Evolutionary conservation across 2,888 invertebrate genomes (phyloP).

Genomic region (Leptogaster cylindrica): DNA sequence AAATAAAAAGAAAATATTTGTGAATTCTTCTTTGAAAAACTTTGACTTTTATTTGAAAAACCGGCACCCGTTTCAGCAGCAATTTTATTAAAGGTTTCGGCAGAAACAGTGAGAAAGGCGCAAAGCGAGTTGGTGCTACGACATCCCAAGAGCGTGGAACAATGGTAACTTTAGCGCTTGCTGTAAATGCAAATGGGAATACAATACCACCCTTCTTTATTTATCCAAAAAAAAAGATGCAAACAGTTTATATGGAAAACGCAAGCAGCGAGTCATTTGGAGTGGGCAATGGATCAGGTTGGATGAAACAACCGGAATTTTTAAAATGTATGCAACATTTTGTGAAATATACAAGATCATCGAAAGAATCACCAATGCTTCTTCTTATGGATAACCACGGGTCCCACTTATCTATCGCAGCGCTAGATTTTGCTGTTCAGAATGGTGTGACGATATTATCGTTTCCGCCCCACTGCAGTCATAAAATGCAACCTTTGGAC

Average conservation of each 20-base stretch:
- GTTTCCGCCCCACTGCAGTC: slow-evolving; percentile 52
- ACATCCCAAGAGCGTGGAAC: slow-evolving; percentile 48
- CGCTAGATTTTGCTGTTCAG: neutral
- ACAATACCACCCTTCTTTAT: slow-evolving; percentile 53
- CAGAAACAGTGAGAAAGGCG: too few species aligned
- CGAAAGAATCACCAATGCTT: slow-evolving; percentile 50
- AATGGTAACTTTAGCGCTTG: slow-evolving; percentile 51
- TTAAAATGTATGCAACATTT: neutral
- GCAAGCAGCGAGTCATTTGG: too few species aligned
- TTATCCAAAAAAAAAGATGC: slow-evolving; percentile 54
- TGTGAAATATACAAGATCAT: slow-evolving; percentile 43
- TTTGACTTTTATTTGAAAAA: too few species aligned
- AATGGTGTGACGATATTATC: slow-evolving; percentile 50
- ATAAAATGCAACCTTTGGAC: slow-evolving; percentile 50
- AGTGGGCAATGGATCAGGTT: neutral
- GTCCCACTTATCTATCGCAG: slow-evolving; percentile 52
- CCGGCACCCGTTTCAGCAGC: too few species aligned
- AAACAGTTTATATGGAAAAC: slow-evolving; percentile 50
- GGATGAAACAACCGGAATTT: slow-evolving; percentile 1
- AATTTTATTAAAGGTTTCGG: too few species aligned
- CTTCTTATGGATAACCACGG: slow-evolving; percentile 54
- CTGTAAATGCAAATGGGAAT: slow-evolving; percentile 52
- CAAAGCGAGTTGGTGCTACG: slow-evolving; percentile 33
- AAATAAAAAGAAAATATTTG: too few species aligned
- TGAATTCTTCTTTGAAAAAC: too few species aligned